Conservation (phyloP, 2,888 invertebrate genomes). For the Horisme vitalbata region DNA sequence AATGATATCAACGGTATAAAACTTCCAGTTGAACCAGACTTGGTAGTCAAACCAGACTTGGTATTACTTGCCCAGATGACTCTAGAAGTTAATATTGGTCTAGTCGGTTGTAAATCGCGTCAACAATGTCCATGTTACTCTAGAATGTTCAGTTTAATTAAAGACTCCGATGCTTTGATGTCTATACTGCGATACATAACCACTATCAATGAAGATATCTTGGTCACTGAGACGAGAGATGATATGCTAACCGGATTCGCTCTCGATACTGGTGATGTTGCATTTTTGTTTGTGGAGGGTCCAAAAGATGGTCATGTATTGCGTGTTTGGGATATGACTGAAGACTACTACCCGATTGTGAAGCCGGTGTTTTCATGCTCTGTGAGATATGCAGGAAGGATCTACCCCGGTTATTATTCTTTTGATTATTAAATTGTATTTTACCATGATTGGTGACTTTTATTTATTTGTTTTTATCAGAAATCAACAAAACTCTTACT, state of each 20-base stretch:
- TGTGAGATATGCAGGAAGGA: constrained; percentile 50
- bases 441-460: too few relatives aligned
- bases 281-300: constrained; percentile 64
- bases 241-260: constrained; percentile 64
- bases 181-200: constrained; percentile 46
- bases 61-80: constrained; percentile 67
- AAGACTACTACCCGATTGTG: constrained; percentile 51
- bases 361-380: constrained; percentile 60
- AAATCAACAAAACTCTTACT: too few relatives aligned
- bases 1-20: constrained; percentile 65
- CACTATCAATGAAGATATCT: constrained; percentile 51
- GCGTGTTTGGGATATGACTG: constrained; percentile 59
- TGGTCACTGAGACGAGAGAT: constrained; percentile 29
- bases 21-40: constrained; percentile 38
- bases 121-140: constrained; percentile 46
- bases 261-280: constrained; percentile 57
- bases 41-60: constrained; percentile 49
- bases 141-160: constrained; percentile 56
- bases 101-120: constrained; percentile 61
- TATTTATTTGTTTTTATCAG: too few relatives aligned
- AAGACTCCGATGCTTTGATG: constrained; percentile 42
- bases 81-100: constrained; percentile 62
- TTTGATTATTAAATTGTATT: too few relatives aligned
- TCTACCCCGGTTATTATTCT: constrained; percentile 71
- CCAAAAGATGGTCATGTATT: constrained; percentile 59